A percentile compares a stretch with the other conserved stretches of the same genome.
Evolutionary conservation across 2,888 invertebrate species (phyloP).

Genomic region (Chrysodeixis includens): DNA sequence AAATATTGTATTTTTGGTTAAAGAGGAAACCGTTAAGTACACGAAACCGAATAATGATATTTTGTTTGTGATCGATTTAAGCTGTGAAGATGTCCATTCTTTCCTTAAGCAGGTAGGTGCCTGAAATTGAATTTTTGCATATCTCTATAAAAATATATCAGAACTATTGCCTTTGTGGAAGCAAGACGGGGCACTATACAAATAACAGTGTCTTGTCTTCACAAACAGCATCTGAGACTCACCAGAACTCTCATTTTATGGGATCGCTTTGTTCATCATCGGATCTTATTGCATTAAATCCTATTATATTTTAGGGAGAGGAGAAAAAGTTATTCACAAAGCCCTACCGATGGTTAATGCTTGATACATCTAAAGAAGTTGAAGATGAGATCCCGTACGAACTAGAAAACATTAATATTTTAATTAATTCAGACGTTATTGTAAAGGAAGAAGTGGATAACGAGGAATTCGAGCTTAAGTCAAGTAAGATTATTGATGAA

Average conservation of each 20-base stretch:
- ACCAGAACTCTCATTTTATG: no score
- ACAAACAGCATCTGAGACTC: no score
- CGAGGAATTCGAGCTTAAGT: conserved; percentile 53
- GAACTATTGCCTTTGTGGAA: no score
- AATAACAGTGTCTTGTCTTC: no score
- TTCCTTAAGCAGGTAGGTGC: conserved; percentile 69
- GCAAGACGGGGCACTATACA: no score
- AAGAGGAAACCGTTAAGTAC: conserved; percentile 33
- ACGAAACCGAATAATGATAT: conserved; percentile 26
- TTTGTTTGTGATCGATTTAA: conserved; percentile 39
- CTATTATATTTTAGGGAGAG: conserved; percentile 62
- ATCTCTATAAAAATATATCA: no score
- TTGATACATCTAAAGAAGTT: conserved; percentile 51
- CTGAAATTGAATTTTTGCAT: no score
- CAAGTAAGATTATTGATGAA: conserved; percentile 61
- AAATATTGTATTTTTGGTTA: conserved; percentile 55
- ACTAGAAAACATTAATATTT: conserved; percentile 60
- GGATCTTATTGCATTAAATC: no score
- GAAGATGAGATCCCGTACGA: conserved; percentile 32
- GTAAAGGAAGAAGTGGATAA: conserved; percentile 56
- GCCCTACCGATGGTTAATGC: conserved; percentile 74
- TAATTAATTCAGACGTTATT: conserved; percentile 74
- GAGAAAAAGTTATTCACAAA: conserved; percentile 62
- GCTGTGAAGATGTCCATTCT: conserved; percentile 51
- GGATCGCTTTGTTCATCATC: no score